A percentile compares a stretch with the other conserved stretches of the same genome.
Conservation (phyloP, 2,888 invertebrate species). For the Frankliniella fusca region DNA sequence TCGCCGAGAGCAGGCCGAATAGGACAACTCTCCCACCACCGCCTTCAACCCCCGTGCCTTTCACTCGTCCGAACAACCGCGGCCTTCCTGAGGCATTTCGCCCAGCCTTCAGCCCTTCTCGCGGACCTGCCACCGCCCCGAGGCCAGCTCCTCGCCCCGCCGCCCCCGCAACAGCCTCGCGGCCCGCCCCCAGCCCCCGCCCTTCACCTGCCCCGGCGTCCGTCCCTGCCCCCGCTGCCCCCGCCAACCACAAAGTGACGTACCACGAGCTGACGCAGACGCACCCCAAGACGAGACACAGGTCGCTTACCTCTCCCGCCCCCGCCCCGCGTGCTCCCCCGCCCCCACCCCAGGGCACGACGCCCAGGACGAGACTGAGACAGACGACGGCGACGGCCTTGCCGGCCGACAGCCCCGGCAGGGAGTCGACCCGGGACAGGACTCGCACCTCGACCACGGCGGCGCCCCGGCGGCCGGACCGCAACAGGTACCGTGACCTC, state of each 20-base stretch:
- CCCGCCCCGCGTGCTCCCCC: neutral
- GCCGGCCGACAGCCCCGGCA: neutral
- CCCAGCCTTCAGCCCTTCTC: neutral
- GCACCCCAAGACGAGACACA: constrained; percentile 23
- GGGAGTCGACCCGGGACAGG: neutral
- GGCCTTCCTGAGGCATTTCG: neutral
- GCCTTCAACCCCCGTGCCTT: neutral
- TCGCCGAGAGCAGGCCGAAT: constrained; percentile 33
- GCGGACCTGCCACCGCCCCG: neutral
- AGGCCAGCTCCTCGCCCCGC: neutral
- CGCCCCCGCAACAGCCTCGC: neutral
- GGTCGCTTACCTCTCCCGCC: neutral
- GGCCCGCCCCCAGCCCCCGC: neutral
- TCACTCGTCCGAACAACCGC: neutral
- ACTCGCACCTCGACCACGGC: constrained; percentile 2
- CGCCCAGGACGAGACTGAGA: neutral
- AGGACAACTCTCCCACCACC: neutral
- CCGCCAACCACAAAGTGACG: constrained; percentile 12
- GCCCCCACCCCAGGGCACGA: neutral
- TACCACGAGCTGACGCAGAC: constrained; percentile 16
- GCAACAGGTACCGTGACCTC: constrained; percentile 5
- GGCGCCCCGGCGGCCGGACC: neutral
- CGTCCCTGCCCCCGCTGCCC: neutral
- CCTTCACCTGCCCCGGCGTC: neutral
- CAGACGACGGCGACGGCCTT: neutral